These are phyloP conservation scores for Whitmania pigra DNA, from an alignment of 1,140 invertebrate genomes.

Conservation along the genomic window DNA sequence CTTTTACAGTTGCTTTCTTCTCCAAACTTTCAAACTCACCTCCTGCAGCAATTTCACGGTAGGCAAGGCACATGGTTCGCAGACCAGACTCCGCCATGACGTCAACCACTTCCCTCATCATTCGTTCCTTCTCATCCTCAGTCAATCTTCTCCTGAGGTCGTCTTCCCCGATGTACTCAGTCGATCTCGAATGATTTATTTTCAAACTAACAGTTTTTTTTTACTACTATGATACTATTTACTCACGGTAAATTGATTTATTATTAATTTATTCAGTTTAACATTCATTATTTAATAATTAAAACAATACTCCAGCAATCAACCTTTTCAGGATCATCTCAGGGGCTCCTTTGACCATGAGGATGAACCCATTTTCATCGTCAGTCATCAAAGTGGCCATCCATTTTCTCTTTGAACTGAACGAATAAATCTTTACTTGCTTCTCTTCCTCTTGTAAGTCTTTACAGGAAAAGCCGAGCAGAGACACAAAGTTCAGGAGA, in stretches of 20 bases:
- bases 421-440: conserved; percentile 83
- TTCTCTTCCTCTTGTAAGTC: conserved; percentile 86
- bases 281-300: too few relatives aligned
- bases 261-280: neutral
- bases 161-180: neutral
- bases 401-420: conserved; percentile 94
- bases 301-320: neutral
- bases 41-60: neutral
- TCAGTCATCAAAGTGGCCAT: conserved; percentile 86
- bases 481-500: conserved; percentile 68
- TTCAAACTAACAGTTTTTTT: too few relatives aligned
- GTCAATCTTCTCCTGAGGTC: neutral
- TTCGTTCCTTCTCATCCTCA: neutral
- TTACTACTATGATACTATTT: too few relatives aligned
- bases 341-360: conserved; percentile 95
- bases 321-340: conserved; percentile 97
- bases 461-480: conserved; percentile 60
- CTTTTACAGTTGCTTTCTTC: too few relatives aligned
- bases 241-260: neutral
- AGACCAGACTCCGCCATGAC: neutral
- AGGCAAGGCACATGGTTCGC: neutral
- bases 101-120: neutral
- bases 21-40: too few relatives aligned
- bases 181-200: too few relatives aligned
- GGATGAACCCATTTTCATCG: conserved; percentile 56